Percentiles rank a stretch among this genome's conserved stretches.
phyloP scores from a whole-genome alignment of 2,797 vertebrate genomes.

The Brachyrhaphis roseni region DNA sequence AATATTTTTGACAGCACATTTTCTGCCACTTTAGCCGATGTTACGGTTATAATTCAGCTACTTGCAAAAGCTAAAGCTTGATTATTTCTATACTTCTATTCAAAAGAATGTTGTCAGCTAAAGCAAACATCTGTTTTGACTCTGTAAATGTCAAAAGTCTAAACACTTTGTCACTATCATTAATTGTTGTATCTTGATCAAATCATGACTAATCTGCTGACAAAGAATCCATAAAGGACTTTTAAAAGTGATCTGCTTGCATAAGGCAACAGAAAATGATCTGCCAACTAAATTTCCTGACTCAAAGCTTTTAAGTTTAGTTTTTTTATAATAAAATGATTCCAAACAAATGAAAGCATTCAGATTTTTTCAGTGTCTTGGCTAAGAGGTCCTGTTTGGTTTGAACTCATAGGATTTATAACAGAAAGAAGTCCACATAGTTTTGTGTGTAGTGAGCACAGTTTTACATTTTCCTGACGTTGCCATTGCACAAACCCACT shows the following conservation, averaged over 20 bases:
- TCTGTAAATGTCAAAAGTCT: constrained; percentile 1
- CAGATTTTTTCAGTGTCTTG: neutral
- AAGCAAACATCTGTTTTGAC: constrained; percentile 12
- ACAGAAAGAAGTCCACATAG: neutral
- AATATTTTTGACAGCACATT: neutral
- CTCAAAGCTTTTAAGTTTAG: constrained; percentile 3
- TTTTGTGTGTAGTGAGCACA: neutral
- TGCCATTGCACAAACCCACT: neutral
- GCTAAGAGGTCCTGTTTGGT: neutral
- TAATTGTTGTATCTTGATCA: constrained; percentile 13
- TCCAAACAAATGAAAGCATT: neutral
- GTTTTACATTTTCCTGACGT: neutral
- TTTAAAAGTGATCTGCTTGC: constrained; percentile 5
- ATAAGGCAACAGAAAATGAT: constrained; percentile 5
- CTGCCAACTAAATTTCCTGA: constrained; percentile 4
- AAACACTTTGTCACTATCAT: neutral
- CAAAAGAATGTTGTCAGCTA: neutral
- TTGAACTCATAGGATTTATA: neutral
- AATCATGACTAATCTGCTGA: constrained; percentile 12
- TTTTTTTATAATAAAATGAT: constrained; percentile 5
- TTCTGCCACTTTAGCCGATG: neutral
- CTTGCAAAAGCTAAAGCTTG: neutral
- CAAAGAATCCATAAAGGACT: constrained; percentile 13
- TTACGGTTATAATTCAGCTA: neutral
- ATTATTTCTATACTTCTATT: neutral